These are phyloP conservation scores for Eueremaeus valkanovi DNA, from an alignment of 2,888 invertebrate genomes.

Conservation along the genomic window DNA sequence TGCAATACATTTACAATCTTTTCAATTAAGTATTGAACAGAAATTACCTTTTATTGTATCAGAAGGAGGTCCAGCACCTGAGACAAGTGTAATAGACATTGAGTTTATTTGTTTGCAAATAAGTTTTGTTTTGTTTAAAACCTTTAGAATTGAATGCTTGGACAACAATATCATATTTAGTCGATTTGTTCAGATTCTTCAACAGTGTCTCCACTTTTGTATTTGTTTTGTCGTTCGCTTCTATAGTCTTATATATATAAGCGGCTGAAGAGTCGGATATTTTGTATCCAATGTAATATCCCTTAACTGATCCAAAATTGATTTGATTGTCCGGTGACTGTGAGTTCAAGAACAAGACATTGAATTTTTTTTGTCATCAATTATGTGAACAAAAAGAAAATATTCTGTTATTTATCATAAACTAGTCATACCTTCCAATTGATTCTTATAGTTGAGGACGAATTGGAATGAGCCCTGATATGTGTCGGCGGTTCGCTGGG, in stretches of 20 bases:
- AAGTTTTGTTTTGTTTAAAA: background rate
- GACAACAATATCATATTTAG: constrained; percentile 50
- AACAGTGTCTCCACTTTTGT: constrained; percentile 36
- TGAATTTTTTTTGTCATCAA: too few relatives aligned
- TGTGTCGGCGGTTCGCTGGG: constrained; percentile 68
- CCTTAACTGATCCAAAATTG: constrained; percentile 30
- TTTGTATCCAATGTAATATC: constrained; percentile 40
- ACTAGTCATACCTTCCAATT: constrained; percentile 64
- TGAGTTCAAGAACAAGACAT: too few relatives aligned
- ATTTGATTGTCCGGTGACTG: constrained; percentile 31
- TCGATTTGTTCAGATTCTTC: constrained; percentile 42
- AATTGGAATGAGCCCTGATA: constrained; percentile 64
- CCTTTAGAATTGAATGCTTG: constrained; percentile 45
- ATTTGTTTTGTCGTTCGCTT: background rate
- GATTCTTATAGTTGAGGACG: constrained; percentile 66
- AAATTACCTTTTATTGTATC: constrained; percentile 41
- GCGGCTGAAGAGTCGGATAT: constrained; percentile 5
- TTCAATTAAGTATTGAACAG: too few relatives aligned
- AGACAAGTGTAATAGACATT: background rate
- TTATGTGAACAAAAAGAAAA: too few relatives aligned
- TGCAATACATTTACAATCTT: too few relatives aligned
- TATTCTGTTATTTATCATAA: too few relatives aligned
- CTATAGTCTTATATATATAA: constrained; percentile 36
- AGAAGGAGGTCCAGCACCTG: constrained; percentile 45
- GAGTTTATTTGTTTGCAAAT: background rate